These are phyloP conservation scores for Macrostomum lignano DNA, from an alignment of 1,140 invertebrate genomes.

Conservation along the genomic window DNA sequence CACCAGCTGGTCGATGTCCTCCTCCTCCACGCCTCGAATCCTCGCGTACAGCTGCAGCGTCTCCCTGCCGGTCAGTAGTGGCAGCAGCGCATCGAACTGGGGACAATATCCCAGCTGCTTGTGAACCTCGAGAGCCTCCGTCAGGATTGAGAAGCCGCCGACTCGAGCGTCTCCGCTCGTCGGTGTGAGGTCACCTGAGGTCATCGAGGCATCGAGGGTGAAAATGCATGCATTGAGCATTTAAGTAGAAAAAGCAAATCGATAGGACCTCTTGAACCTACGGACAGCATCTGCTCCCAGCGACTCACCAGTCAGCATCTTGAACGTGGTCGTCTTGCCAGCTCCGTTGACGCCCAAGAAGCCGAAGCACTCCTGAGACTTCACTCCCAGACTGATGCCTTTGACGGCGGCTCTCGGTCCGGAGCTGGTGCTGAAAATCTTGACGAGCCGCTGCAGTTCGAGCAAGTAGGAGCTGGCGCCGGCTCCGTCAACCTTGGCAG, in stretches of 20 bases:
- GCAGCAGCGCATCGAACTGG: slow-evolving; percentile 44
- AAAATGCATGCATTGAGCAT: too few relatives aligned
- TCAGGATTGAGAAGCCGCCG: slow-evolving; percentile 15
- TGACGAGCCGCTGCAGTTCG: slow-evolving; percentile 4
- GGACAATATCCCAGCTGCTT: slow-evolving; percentile 32
- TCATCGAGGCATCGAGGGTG: too few relatives aligned
- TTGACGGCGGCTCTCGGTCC: slow-evolving; percentile 33
- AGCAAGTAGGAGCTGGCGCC: too few relatives aligned
- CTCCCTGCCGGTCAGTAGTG: slow-evolving; percentile 47
- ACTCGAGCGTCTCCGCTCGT: slow-evolving; percentile 35
- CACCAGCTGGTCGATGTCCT: slow-evolving; percentile 26
- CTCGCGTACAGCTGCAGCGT: slow-evolving; percentile 43
- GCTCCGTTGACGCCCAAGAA: slow-evolving; percentile 52
- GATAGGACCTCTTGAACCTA: too few relatives aligned
- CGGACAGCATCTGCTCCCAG: too few relatives aligned
- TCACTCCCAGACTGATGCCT: slow-evolving; percentile 39
- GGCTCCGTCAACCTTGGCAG: too few relatives aligned
- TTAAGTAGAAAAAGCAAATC: too few relatives aligned
- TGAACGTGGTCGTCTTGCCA: slow-evolving; percentile 64
- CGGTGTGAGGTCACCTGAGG: slow-evolving; percentile 28
- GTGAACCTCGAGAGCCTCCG: slow-evolving; percentile 14
- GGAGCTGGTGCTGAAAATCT: slow-evolving; percentile 7
- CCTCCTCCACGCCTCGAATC: slow-evolving; percentile 35
- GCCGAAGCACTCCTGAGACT: slow-evolving; percentile 51
- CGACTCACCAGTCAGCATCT: slow-evolving; percentile 45